Evolutionary conservation across 1,140 invertebrate genomes (phyloP).

Genomic region (Zelostemma sp.): DNA sequence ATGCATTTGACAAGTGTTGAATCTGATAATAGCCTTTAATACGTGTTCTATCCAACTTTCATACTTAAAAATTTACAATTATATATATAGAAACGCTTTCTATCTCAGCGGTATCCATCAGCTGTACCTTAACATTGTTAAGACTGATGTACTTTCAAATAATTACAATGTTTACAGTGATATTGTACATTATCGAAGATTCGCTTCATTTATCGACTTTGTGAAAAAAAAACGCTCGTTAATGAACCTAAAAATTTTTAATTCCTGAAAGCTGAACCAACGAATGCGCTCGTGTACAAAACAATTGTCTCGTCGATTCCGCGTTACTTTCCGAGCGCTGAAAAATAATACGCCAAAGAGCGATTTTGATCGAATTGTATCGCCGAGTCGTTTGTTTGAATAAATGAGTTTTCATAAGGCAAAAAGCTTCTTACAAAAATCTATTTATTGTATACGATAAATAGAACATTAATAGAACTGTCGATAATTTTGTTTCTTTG

Average conservation of each 20-base stretch:
- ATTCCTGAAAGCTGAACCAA: too few species aligned
- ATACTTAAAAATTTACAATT: background rate
- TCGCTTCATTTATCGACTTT: too few species aligned
- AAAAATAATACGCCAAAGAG: too few species aligned
- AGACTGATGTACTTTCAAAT: constrained; percentile 3
- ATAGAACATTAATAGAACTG: constrained; percentile 41
- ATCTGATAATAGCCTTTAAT: constrained; percentile 3
- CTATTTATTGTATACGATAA: constrained; percentile 37
- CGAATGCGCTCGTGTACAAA: too few species aligned
- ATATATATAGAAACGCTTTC: background rate
- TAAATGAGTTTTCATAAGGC: too few species aligned
- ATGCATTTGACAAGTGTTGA: background rate
- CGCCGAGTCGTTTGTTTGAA: too few species aligned
- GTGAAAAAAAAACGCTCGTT: too few species aligned
- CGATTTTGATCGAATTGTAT: too few species aligned
- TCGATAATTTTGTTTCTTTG: constrained; percentile 36
- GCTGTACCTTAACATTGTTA: background rate
- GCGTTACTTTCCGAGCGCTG: too few species aligned
- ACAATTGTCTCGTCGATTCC: too few species aligned
- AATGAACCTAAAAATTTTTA: too few species aligned
- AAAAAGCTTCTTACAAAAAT: constrained; percentile 20
- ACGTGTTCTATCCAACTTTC: constrained; percentile 3
- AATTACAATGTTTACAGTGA: background rate
- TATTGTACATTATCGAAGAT: background rate
- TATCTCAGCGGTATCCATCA: background rate